phyloP scores from a whole-genome alignment of 1,140 invertebrate species.

The Drosophila cardini region DNA sequence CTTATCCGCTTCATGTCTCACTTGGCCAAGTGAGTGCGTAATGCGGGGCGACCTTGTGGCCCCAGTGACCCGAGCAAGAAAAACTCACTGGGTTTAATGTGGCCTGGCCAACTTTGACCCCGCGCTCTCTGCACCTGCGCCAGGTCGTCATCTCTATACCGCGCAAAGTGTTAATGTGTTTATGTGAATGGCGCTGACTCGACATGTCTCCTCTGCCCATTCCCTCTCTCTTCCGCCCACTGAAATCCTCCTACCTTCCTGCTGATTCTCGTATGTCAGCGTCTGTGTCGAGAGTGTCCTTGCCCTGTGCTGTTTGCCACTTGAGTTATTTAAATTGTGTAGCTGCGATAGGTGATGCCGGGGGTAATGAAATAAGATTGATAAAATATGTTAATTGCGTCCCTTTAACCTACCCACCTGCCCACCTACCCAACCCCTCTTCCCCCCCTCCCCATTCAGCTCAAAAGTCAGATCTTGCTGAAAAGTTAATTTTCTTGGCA shows the following conservation, averaged over 20 bases:
- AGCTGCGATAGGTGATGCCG: constrained; percentile 47
- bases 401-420: constrained; percentile 30
- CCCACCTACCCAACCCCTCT: constrained; percentile 20
- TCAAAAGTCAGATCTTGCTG: constrained; percentile 49
- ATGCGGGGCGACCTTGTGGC: constrained; percentile 48
- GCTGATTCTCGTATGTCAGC: constrained; percentile 44
- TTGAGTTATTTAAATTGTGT: constrained; percentile 83
- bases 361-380: constrained; percentile 67
- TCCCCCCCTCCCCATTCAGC: not conserved
- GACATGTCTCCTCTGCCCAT: not conserved
- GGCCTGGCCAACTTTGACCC: constrained; percentile 74
- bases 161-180: constrained; percentile 78
- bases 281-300: constrained; percentile 70
- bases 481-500: constrained; percentile 79
- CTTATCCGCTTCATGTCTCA: constrained; percentile 66
- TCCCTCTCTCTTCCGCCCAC: too few relatives aligned
- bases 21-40: constrained; percentile 54
- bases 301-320: constrained; percentile 72
- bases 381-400: constrained; percentile 82
- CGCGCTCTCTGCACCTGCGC: constrained; percentile 57
- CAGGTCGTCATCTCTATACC: constrained; percentile 12
- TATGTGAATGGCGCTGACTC: constrained; percentile 65
- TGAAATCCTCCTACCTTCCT: constrained; percentile 18
- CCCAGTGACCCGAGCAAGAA: constrained; percentile 44
- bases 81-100: constrained; percentile 69